These are phyloP conservation scores for Papilio gigon DNA, from an alignment of 2,888 invertebrate genomes.

Conservation along the genomic window DNA sequence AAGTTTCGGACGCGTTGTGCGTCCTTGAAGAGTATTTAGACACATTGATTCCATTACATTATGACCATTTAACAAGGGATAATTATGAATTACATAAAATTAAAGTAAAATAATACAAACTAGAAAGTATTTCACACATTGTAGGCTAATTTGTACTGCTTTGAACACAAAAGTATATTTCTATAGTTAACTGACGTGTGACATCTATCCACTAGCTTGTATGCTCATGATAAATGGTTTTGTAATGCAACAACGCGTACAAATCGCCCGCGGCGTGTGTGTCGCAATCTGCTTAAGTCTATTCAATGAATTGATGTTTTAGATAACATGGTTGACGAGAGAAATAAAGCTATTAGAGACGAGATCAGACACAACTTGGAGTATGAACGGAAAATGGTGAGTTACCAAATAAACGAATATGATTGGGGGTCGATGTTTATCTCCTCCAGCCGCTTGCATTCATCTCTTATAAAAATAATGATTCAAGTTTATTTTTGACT, in stretches of 20 bases:
- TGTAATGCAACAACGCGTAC: slow-evolving; percentile 20
- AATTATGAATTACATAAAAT: neutral
- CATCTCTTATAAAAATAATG: too few species aligned
- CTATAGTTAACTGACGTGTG: slow-evolving; percentile 18
- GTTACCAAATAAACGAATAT: neutral
- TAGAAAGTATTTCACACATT: neutral
- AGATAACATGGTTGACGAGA: slow-evolving; percentile 84
- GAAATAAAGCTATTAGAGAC: slow-evolving; percentile 74
- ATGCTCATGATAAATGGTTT: neutral
- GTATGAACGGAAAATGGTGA: slow-evolving; percentile 82
- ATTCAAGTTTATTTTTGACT: slow-evolving; percentile 43
- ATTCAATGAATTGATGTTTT: slow-evolving; percentile 47
- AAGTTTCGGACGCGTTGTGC: too few species aligned
- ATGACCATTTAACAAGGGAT: neutral
- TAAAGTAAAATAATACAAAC: neutral
- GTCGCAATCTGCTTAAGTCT: neutral
- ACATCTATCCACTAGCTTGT: slow-evolving; percentile 14
- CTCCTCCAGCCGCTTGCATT: too few species aligned
- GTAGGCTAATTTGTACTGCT: neutral
- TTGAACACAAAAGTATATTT: neutral
- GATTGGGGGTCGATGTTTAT: too few species aligned
- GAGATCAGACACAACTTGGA: slow-evolving; percentile 74
- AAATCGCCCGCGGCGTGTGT: neutral
- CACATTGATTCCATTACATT: too few species aligned
- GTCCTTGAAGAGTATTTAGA: too few species aligned